These are phyloP conservation scores for Eufriesea mexicana DNA, from an alignment of 1,140 invertebrate species.

Conservation along the genomic window DNA sequence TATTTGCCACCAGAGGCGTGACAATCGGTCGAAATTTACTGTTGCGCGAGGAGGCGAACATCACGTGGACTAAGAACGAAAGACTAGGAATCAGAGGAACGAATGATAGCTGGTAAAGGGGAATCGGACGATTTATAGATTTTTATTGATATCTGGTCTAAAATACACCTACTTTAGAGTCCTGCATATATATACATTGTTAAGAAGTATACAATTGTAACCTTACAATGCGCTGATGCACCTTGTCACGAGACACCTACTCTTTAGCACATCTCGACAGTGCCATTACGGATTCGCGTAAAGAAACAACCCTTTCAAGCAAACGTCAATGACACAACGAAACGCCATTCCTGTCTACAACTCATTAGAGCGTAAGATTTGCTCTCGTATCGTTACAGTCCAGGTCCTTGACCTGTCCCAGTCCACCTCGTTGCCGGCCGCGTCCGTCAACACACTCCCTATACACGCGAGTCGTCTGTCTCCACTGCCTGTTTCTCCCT, in stretches of 20 bases:
- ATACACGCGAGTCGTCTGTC: no score
- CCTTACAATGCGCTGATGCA: not conserved
- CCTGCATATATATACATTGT: not conserved
- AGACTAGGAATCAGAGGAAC: no score
- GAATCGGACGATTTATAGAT: not conserved
- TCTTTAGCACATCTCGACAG: not conserved
- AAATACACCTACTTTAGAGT: slow-evolving; percentile 9
- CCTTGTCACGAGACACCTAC: not conserved
- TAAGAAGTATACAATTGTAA: not conserved
- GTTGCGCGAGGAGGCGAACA: no score
- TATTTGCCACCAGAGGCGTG: no score
- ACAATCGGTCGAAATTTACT: not conserved
- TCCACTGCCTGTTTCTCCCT: not conserved
- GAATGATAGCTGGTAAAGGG: no score
- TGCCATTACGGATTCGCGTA: not conserved
- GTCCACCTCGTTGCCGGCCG: slow-evolving; percentile 31
- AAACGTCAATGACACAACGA: slow-evolving; percentile 33
- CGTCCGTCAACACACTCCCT: slow-evolving; percentile 31
- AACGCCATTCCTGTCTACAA: slow-evolving; percentile 26
- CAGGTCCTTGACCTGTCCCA: slow-evolving; percentile 62
- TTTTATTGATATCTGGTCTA: not conserved
- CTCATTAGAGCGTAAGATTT: slow-evolving; percentile 47
- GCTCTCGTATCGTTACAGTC: slow-evolving; percentile 52
- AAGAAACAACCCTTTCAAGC: not conserved
- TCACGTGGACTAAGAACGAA: not conserved